Conservation (phyloP, 2,797 vertebrate species). For the Schizothorax lantsangensis region DNA sequence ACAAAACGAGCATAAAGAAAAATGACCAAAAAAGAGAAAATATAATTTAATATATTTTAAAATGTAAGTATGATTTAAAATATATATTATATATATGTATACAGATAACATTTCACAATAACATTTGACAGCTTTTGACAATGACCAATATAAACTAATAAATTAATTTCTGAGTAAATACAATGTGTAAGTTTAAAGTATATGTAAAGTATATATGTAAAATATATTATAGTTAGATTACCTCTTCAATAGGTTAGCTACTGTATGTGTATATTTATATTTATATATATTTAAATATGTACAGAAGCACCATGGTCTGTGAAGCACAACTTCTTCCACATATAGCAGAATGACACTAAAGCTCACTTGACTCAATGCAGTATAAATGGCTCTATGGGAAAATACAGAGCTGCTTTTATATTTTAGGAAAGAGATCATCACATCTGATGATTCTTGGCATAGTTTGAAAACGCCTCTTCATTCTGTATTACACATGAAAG, state of each 20-base stretch:
- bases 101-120: too few species aligned
- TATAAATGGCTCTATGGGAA: neutral
- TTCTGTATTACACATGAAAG: slow-evolving; percentile 42
- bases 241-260: neutral
- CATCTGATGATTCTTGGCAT: neutral
- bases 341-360: neutral
- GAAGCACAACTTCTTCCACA: neutral
- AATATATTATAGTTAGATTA: neutral
- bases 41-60: neutral
- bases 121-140: too few species aligned
- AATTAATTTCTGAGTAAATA: neutral
- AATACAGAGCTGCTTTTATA: neutral
- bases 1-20: too few species aligned
- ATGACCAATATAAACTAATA: too few species aligned
- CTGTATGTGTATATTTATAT: neutral
- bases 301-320: neutral
- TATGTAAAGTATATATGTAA: neutral
- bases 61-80: too few species aligned
- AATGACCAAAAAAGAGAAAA: too few species aligned
- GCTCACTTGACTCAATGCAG: neutral
- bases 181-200: neutral
- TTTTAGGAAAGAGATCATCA: neutral
- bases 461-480: neutral
- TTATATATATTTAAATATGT: neutral
- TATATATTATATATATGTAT: too few species aligned